Base-by-base conservation (phyloP, 1,140 invertebrate genomes). In the Heliconius congener region DNA sequence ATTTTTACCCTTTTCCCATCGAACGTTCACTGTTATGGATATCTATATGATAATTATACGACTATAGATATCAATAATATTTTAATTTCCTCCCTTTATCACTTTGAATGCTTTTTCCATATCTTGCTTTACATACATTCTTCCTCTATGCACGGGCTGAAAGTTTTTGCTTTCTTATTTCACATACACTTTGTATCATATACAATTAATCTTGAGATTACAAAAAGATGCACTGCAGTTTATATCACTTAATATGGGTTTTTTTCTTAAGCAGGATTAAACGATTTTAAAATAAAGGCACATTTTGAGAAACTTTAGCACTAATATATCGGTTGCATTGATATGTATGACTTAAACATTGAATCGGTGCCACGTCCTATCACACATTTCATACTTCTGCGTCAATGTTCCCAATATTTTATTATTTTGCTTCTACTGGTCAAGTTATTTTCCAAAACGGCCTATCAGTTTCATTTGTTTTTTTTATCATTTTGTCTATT, bases 381-480 rank as follows among this genome's bases (percentile, higher is more conserved):
- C 27, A 50, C 77, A 85, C 88, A 92, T 90, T 83, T 87, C 91
- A 93, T 91, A 85, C 34, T 86, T 85, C 76, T 84, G 82, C 85
- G 87, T 88, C 88, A 88, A 86, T 88, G 87, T 88, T 90, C 85
- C 86, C 85, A 85, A 88, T 81, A 85, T 89, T 91, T 81, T 85
- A 81, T 93, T 93, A 82, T 85, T 91, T 94, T 93, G 91, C 91
- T 90, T 91, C 84, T 89, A 89, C 87, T 86, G 79, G 87, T 87
- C 86, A 89, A 90, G 80, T 92, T 94, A 82, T 91, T 92, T 93
- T 94, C 93, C 93, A 94, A 94, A 94, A 94, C 93, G 93, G 93
- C 93, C 93, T 94, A 94, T 94, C 89, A 90, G 86, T 93, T 93
- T 85, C 86, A 84, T 93, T 52, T 46, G 13, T 46, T 90, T 88